Evolutionary conservation across 2,888 invertebrate species (phyloP), one percentile per base, ranked within the genome.

Genomic region (Neocrepidodera transversa): DNA sequence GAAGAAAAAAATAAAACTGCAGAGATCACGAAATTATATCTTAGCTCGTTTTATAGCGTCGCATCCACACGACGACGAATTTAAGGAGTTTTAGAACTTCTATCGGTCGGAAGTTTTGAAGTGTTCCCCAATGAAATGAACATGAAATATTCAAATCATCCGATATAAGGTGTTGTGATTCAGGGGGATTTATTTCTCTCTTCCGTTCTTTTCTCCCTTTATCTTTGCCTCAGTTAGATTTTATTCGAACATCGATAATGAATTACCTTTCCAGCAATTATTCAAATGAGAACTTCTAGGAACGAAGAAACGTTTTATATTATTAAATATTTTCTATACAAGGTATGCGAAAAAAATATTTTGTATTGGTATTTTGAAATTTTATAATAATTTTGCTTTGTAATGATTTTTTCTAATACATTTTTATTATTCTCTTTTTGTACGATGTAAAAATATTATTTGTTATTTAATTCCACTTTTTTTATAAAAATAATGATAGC

Each of bases 61-160:
- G 43, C 20, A 49, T 54, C 42, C 42, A 23, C 40, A 28, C 23
- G 38, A 35, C 32, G 40, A 67, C 65, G 67, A 69, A 69, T 68
- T 66, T 63, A 67, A 67, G 66, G 66, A 68, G 68, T 71, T 70
- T 62, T 62, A 49, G 65, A 67, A 71, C 64, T 68, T 69, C 57
- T 67, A 66, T 68, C 68, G 67, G 68, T 65, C 61, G 67, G 63
- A 67, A 69, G 63, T 71, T 71, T 62, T 51, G 58, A 63, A 68
- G 61, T 64, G 66, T 62, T 65, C 67, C 59, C 65, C 62, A 48
- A 65, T 63, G 65, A 65, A 65, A 68, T 66, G 67, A 67, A 65
- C 65, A 68, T 69, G 68, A 71, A 69, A 71, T 69, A 71, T 71
- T 69, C 65, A 71, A 68, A 69, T 67, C 64, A 66, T 62, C 62